phyloP scores from a whole-genome alignment of 2,888 invertebrate species.

The Dimorphilus gyrociliatus region DNA sequence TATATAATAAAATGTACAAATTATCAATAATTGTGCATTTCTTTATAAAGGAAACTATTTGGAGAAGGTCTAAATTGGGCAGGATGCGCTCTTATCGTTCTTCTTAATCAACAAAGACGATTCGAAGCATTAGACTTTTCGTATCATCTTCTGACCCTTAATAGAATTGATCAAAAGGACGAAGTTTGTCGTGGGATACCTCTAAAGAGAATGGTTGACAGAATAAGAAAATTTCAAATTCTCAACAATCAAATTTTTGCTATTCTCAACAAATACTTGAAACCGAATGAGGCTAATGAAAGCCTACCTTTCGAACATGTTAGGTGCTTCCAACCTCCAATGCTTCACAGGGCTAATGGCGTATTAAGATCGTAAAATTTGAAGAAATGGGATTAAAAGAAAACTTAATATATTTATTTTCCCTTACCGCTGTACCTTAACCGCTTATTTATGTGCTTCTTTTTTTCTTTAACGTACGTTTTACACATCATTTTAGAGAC shows the following conservation, averaged over 20 bases:
- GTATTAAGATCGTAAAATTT: too few relatives aligned
- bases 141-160: slow-evolving; percentile 88
- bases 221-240: slow-evolving; percentile 91
- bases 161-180: slow-evolving; percentile 86
- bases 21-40: too few relatives aligned
- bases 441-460: too few relatives aligned
- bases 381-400: too few relatives aligned
- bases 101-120: slow-evolving; percentile 80
- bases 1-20: too few relatives aligned
- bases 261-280: slow-evolving; percentile 78
- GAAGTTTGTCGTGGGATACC: slow-evolving; percentile 88
- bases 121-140: slow-evolving; percentile 97
- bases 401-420: too few relatives aligned
- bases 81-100: slow-evolving; percentile 83
- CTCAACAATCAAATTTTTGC: slow-evolving; percentile 95
- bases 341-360: too few relatives aligned
- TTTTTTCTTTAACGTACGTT: too few relatives aligned
- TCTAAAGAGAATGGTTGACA: slow-evolving; percentile 87
- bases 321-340: slow-evolving; percentile 85
- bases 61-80: slow-evolving; percentile 99
- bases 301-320: slow-evolving; percentile 81
- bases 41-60: slow-evolving; percentile 57
- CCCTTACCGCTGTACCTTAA: too few relatives aligned
- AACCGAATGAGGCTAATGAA: slow-evolving; percentile 52
- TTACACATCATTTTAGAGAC: too few relatives aligned